A percentile compares a stretch with the other conserved stretches of the same genome.
These are phyloP conservation scores for Acleris laterana DNA, from an alignment of 2,888 invertebrate species.

Conservation along the genomic window DNA sequence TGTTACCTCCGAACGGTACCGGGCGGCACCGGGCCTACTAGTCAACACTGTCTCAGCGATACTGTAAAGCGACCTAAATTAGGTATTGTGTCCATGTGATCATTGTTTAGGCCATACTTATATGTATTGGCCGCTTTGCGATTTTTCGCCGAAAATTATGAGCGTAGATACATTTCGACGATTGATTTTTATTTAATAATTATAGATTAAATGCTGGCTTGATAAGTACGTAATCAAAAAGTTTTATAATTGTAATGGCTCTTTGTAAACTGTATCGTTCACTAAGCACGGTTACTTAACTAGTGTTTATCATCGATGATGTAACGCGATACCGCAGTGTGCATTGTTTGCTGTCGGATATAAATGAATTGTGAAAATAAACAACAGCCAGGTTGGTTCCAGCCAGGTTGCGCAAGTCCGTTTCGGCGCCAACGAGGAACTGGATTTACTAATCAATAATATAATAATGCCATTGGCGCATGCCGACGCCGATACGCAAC, in stretches of 20 bases:
- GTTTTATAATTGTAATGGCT: background rate
- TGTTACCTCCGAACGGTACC: no score
- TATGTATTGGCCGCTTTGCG: no score
- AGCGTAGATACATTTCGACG: no score
- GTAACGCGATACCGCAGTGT: slow-evolving; percentile 23
- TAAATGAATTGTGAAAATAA: slow-evolving; percentile 15
- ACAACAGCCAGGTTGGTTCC: slow-evolving; percentile 13
- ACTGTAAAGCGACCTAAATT: no score
- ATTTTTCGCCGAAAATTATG: no score
- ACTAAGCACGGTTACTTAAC: slow-evolving; percentile 2
- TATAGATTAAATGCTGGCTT: no score
- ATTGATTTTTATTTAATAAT: no score
- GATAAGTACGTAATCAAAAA: background rate
- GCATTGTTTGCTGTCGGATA: slow-evolving; percentile 29
- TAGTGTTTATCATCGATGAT: slow-evolving; percentile 27
- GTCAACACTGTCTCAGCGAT: no score
- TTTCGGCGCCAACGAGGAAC: slow-evolving; percentile 17
- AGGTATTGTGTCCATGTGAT: no score
- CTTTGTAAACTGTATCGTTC: background rate
- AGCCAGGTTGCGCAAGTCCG: slow-evolving; percentile 27
- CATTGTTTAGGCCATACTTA: no score
- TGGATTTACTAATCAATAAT: slow-evolving; percentile 25
- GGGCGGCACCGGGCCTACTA: no score
- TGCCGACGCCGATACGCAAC: slow-evolving; percentile 1
- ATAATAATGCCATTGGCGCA: slow-evolving; percentile 26